Base-by-base conservation (phyloP, 2,888 invertebrate species). In the Deilephila elpenor region DNA sequence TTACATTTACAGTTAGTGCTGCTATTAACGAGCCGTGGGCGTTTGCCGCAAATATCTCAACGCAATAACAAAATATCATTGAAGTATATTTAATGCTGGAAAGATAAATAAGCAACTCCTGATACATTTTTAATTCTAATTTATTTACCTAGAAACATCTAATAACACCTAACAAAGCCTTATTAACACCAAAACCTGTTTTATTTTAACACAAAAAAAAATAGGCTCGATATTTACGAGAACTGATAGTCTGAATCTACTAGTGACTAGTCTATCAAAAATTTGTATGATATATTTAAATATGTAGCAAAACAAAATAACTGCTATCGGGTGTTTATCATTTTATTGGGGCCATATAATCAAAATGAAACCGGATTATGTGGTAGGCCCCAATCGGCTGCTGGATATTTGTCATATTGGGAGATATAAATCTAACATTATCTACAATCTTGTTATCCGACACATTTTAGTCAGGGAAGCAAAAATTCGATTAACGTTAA, bases 401-500 rank as follows among this genome's bases (percentile, higher is more conserved):
- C 67, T 51, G 51, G 67, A 51, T 67, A 67, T 67, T 67, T 67
- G 44, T 67, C 67, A 67, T 51, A 51, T 44, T 67, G 25, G 67
- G 51, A n/a, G 83, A 89, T 88, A 87, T 84, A 83, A 85, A 88
- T 90, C 86, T 85, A 84, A 82, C 83, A 84, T 84, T 88, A 86
- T 86, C 83, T 85, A 77, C 25, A 67, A 86, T 87, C 88, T 87
- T 88, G 87, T 88, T 82, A 86, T 80, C 83, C 85, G 89, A 88
- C 88, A 88, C 85, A 83, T 82, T 84, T 84, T 78, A 81, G 80
- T 79, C 73, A 83, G 80, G 76, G 85, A 87, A 82, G 83, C 84
- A 85, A 85, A 88, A 88, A 88, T 80, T 87, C 85, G 84, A 89
- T 91, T 90, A 89, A 85, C 85, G 87, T 89, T 88, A 83, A 86